Conservation (phyloP, 2,113 vertebrate species). For the Chloebia gouldiae region DNA sequence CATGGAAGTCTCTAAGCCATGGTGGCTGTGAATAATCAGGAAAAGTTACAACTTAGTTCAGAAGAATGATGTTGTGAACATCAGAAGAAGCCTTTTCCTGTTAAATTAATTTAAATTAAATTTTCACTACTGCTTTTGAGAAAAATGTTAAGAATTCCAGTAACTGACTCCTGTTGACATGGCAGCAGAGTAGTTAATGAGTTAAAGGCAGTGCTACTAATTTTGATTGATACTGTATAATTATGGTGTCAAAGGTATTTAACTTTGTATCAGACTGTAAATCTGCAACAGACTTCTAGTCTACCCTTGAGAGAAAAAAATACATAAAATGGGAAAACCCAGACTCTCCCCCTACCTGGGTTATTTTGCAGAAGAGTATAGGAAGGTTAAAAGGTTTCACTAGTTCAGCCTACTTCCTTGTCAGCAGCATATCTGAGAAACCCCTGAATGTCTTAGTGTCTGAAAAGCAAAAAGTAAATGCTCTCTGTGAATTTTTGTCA, state of each 20-base stretch:
- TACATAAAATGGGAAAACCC: not conserved
- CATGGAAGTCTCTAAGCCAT: not conserved
- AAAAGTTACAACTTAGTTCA: not conserved
- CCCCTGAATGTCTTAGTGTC: not conserved
- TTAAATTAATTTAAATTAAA: not conserved
- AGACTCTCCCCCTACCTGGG: not conserved
- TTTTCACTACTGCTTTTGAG: not conserved
- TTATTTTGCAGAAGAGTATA: not conserved
- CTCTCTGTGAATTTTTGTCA: not conserved
- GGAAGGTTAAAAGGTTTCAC: not conserved
- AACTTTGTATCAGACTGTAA: not conserved
- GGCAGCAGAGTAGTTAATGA: not conserved
- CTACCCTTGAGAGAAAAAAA: not conserved
- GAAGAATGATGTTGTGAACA: not conserved
- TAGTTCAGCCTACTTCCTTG: not conserved
- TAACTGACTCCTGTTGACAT: not conserved
- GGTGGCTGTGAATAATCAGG: not conserved
- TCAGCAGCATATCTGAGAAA: not conserved
- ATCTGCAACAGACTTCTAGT: not conserved
- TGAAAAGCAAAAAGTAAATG: not conserved
- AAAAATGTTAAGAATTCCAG: not conserved
- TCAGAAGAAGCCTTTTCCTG: not conserved
- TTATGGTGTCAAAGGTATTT: conserved; percentile 1
- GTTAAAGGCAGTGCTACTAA: not conserved
- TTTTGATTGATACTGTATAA: conserved; percentile 23